Base-by-base conservation (phyloP, 2,888 invertebrate species). In the Tetragnatha montana region DNA sequence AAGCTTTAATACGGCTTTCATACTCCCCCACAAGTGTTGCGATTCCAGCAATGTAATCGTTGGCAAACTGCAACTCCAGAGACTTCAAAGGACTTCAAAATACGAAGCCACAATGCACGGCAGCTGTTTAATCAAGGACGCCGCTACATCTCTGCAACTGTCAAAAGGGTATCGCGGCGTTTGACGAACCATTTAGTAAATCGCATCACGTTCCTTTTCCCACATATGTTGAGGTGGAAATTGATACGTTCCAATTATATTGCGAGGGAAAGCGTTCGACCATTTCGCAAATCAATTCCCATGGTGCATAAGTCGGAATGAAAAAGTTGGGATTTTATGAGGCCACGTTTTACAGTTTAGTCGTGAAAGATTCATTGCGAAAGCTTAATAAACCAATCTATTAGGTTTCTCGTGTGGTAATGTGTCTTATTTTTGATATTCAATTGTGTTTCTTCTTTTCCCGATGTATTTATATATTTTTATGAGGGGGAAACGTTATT, bases 241-340 rank as follows among this genome's bases (percentile, higher is more conserved):
- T 76, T 76, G 76, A 76, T 76, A 76, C 76, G 76, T 49, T 50
- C 50, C 35, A 14, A 50, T 76, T 50, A 76, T 50, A 50, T 49
- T 50, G 50, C 19, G 49, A 47, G 50, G n/a, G 19, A 50, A 76
- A 76, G 76, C 76, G 19, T 76, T 49, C 50, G 76, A 50, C 76
- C 76, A 76, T 76, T 76, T 76, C 50, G n/a, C 76, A 50, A 76
- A 76, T 76, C 76, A 76, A 10, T 76, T 76, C 76, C 50, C 76
- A 50, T 60, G 60, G 60, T 60, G 60, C 60, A 60, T 17, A 60
- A 12, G 10, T 4, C 60, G 17, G 60, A 60, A 60, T 60, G 17
- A 60, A 60, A 60, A 60, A 60, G 60, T 17, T 17, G 10, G 8
- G 12, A 17, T 60, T 60, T 60, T 60, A 60, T 60, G 60, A 10